These are phyloP conservation scores for Mythimna ferrago DNA, from an alignment of 2,888 invertebrate genomes.

Conservation along the genomic window DNA sequence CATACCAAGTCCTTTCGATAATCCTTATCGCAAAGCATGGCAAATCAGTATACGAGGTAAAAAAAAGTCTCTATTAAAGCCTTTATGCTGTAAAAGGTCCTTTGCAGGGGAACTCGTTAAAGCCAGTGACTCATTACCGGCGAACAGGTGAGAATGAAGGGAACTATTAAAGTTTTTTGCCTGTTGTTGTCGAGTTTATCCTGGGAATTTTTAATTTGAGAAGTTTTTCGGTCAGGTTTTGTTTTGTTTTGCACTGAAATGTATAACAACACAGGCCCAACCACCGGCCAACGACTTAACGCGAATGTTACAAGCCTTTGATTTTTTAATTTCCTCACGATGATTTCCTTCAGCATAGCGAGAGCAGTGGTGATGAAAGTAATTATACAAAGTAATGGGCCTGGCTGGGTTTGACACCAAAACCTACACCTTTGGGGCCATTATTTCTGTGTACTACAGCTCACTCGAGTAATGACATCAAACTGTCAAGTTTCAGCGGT, in stretches of 20 bases:
- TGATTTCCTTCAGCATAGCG: too few species aligned
- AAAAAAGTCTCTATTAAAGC: neutral
- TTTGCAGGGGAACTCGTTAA: slow-evolving; percentile 43
- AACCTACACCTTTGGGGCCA: too few species aligned
- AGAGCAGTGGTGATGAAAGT: too few species aligned
- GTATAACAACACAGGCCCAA: too few species aligned
- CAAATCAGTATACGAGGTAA: neutral
- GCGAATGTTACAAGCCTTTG: too few species aligned
- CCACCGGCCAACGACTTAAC: too few species aligned
- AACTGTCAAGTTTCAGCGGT: neutral
- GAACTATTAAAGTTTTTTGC: slow-evolving; percentile 35
- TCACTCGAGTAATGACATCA: neutral
- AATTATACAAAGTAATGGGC: too few species aligned
- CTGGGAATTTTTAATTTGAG: slow-evolving; percentile 14
- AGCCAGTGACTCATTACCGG: slow-evolving; percentile 45
- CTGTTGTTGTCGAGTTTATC: slow-evolving; percentile 2
- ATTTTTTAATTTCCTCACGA: too few species aligned
- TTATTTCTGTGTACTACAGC: too few species aligned
- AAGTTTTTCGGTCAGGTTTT: neutral
- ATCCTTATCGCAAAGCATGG: neutral
- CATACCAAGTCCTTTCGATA: neutral
- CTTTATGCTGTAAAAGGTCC: slow-evolving; percentile 5
- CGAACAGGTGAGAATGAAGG: slow-evolving; percentile 43
- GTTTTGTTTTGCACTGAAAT: neutral
- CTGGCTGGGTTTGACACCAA: too few species aligned